Evolutionary conservation across 2,888 invertebrate species (phyloP), one percentile per base, ranked within the genome.

Genomic region (Paralinhomoeus sp.): DNA sequence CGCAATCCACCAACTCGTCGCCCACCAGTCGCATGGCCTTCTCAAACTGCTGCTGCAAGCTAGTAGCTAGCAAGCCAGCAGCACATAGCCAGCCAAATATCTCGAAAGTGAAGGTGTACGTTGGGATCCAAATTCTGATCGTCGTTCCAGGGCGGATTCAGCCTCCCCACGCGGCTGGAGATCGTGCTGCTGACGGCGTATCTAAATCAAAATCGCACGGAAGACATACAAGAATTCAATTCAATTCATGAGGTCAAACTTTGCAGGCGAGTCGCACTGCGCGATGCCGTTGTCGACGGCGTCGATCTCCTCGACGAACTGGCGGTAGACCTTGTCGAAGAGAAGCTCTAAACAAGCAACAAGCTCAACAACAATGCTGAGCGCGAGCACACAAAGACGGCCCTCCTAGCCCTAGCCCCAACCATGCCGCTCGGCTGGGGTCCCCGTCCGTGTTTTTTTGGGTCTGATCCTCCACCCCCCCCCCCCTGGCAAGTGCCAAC

Each of bases 281-380:
- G 77, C 75, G 1, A 91, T 72, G n/a, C 93, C 97, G 68, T 97
- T 97, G 63, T 97, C 97, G 44, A 91, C 78, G 1, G 80, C 93
- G 67, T 97, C 97, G 47, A 97, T 72, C 70, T 91, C 89, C 67
- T 79, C 77, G 17, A 97, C 75, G 44, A 93, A 79, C 46, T 72
- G 72, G 50, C 79, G 76, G 62, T 97, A 97, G 0, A 93, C 71
- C 50, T 67, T 67, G 44, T 64, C 60, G 51, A 57, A 71, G 33
- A 70, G 53, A 12, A 60, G 50, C 5, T 61, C 54, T 3, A 60
- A 15, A 31, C n/a, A n/a, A n/a, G n/a, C n/a, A n/a, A n/a, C n/a
- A n/a, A n/a, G n/a, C n/a, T n/a, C n/a, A n/a, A n/a, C n/a, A n/a
- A n/a, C n/a, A n/a, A n/a, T n/a, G n/a, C n/a, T n/a, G n/a, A n/a